Evolutionary conservation across 2,797 vertebrate genomes (phyloP), one percentile per base, ranked within the genome.

Genomic region (Fistularia commersonii): DNA sequence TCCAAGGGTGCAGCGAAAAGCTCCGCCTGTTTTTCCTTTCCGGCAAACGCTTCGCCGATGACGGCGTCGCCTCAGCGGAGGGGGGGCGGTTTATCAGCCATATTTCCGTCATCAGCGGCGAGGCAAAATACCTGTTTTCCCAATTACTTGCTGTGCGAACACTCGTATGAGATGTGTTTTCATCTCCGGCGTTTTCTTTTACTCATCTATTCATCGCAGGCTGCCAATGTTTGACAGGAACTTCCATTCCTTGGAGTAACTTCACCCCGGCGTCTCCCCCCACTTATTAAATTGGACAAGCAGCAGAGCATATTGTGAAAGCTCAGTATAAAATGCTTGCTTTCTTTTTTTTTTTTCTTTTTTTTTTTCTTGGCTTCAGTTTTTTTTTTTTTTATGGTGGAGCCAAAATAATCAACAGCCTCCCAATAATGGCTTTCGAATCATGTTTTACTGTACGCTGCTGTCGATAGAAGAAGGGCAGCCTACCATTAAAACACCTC

Each of bases 231-330:
- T 33, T 77, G 64, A 68, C 67, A 65, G 61, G 48, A 59, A 45
- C 57, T 76, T 77, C 44, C 43, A n/a, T n/a, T n/a, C n/a, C n/a
- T n/a, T 52, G 41, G 31, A 54, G 39, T 61, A 63, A 55, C 42
- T 8, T 33, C 23, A 0, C 61, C 45, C 48, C 53, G 39, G 38
- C 11, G 8, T 15, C 52, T 9, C 15, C 45, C 15, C 47, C 38
- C 36, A 32, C 45, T 72, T 79, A 64, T 69, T 74, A 65, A 70
- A 61, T 60, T 65, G 52, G 69, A 75, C 66, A 70, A 67, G 52
- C 62, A 48, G 44, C 39, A 41, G 47, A 43, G 48, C 11, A 4
- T 48, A 50, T 58, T 42, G 31, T 54, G 51, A 51, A 66, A 52
- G 51, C 35, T 54, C 7, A 1, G 15, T 69, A 42, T 52, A 23